These are phyloP conservation scores for Tympanuchus pallidicinctus DNA, from an alignment of 2,113 vertebrate species.

Conservation along the genomic window DNA sequence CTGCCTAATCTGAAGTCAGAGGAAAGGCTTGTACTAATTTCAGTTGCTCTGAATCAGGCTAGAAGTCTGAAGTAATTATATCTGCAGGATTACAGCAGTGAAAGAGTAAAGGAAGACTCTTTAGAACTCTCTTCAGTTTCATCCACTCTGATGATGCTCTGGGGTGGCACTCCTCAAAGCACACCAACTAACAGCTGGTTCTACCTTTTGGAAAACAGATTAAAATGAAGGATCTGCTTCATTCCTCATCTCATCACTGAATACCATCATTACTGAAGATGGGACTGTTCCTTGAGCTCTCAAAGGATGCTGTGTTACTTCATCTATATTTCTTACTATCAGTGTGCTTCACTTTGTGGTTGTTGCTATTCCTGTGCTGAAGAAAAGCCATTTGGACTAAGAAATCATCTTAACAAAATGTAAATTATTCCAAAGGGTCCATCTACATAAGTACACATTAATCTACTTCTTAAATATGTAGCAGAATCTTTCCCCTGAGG, in stretches of 20 bases:
- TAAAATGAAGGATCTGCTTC: neutral
- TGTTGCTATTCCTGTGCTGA: neutral
- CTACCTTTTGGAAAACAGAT: neutral
- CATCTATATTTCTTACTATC: neutral
- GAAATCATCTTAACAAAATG: slow-evolving; percentile 32
- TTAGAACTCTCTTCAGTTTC: neutral
- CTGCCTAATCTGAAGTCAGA: neutral
- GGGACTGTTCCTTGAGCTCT: neutral
- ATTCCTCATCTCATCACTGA: neutral
- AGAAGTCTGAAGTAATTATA: neutral
- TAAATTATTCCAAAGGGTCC: slow-evolving; percentile 57
- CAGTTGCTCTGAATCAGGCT: neutral
- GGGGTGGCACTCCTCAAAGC: neutral
- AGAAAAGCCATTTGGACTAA: neutral
- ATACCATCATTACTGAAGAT: neutral
- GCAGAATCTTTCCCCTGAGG: slow-evolving; percentile 47
- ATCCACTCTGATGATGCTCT: neutral
- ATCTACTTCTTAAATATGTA: slow-evolving; percentile 47
- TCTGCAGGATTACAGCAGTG: neutral
- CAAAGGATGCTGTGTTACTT: neutral
- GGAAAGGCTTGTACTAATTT: neutral
- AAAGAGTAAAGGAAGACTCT: neutral
- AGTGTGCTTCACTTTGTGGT: neutral
- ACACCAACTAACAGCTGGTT: neutral
- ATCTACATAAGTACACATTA: slow-evolving; percentile 66